These are phyloP conservation scores for Onychorhynchus coronatus DNA, from an alignment of 2,113 vertebrate genomes.

Conservation along the genomic window DNA sequence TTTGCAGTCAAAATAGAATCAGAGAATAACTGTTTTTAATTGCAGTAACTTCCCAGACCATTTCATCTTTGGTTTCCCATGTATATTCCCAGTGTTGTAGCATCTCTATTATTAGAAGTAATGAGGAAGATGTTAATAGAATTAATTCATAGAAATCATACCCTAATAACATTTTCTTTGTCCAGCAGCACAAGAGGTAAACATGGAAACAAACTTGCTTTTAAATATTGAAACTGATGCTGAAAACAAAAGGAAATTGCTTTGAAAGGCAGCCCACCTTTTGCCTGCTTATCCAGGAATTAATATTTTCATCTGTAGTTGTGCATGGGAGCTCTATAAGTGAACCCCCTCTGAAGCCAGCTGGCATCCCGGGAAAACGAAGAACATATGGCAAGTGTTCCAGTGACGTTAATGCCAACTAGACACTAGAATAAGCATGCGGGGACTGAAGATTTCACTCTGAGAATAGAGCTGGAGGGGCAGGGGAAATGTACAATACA, in stretches of 20 bases:
- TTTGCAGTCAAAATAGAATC: neutral
- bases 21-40: neutral
- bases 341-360: neutral
- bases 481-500: neutral
- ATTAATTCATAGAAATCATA: fast-evolving
- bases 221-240: neutral
- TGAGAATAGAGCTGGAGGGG: neutral
- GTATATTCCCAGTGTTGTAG: neutral
- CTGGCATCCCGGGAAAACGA: fast-evolving
- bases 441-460: fast-evolving
- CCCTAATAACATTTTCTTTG: neutral
- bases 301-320: neutral
- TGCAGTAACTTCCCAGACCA: neutral
- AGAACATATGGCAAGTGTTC: neutral
- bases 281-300: neutral
- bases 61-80: neutral
- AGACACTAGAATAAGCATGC: fast-evolving
- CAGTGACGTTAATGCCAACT: neutral
- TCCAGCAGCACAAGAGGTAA: neutral
- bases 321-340: neutral
- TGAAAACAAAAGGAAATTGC: neutral
- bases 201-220: neutral
- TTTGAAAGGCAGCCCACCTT: neutral
- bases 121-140: fast-evolving
- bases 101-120: neutral